Conservation (phyloP, 1,140 invertebrate species). For the Drosophila quadrilineata region DNA sequence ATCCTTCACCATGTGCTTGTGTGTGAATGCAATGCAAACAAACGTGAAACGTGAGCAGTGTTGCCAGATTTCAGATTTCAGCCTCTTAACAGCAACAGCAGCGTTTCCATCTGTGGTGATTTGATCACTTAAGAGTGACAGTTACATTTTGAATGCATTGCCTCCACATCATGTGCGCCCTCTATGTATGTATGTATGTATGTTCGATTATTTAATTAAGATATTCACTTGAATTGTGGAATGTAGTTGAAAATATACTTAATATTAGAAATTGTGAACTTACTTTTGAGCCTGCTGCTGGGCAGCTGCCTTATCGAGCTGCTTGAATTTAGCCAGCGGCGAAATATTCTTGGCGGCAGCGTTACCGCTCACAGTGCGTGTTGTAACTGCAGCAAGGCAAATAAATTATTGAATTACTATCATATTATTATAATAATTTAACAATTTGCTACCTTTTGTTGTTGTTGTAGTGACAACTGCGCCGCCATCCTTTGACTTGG, state of each 20-base stretch:
- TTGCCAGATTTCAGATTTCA: not conserved
- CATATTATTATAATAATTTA: not conserved
- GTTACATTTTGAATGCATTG: too few relatives aligned
- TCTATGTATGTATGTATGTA: not conserved
- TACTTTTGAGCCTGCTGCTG: conserved; percentile 88
- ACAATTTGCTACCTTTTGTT: conserved; percentile 65
- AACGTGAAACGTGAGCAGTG: too few relatives aligned
- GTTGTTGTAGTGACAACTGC: conserved; percentile 79
- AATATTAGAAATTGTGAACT: conserved; percentile 61
- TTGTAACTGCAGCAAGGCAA: conserved; percentile 87
- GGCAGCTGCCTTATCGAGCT: conserved; percentile 91
- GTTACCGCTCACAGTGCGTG: conserved; percentile 83
- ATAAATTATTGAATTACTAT: conserved; percentile 67
- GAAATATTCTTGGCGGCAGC: conserved; percentile 87
- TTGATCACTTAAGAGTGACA: too few relatives aligned
- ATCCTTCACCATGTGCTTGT: conserved; percentile 22
- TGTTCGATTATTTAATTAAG: not conserved
- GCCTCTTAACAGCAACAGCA: too few relatives aligned
- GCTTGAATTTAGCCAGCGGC: conserved; percentile 94
- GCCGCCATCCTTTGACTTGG: conserved; percentile 78
- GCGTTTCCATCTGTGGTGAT: too few relatives aligned
- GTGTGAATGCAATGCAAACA: conserved; percentile 22
- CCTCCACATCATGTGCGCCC: too few relatives aligned
- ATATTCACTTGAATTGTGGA: not conserved
- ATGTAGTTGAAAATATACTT: not conserved